Evolutionary conservation across 2,113 vertebrate species (phyloP).

Genomic region (Ceyx margarethae): DNA sequence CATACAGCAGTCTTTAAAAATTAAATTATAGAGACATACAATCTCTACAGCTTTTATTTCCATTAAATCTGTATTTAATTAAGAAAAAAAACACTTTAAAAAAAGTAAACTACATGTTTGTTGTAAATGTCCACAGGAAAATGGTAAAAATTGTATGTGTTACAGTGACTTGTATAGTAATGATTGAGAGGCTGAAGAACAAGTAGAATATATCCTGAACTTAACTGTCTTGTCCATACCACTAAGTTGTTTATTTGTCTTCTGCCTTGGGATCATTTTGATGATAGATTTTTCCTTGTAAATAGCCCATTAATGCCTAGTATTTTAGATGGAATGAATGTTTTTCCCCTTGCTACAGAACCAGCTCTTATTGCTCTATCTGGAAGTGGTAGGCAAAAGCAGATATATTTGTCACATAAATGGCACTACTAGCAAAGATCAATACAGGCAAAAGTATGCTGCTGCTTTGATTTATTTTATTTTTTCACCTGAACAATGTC

Average conservation of each 20-base stretch:
- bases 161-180: neutral
- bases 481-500: neutral
- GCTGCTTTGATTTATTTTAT: neutral
- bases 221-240: neutral
- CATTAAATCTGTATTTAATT: neutral
- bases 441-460: neutral
- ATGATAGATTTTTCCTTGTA: neutral
- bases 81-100: neutral
- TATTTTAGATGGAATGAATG: neutral
- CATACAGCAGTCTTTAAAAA: neutral
- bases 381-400: neutral
- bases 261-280: neutral
- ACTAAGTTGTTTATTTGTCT: neutral
- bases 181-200: neutral
- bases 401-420: neutral
- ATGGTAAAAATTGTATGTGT: neutral
- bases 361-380: neutral
- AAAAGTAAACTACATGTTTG: neutral
- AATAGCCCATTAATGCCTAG: neutral
- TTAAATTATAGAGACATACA: neutral
- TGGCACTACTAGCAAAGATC: neutral
- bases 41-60: neutral
- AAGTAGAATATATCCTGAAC: neutral
- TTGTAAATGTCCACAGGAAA: neutral
- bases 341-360: neutral